Conservation (phyloP, 2,113 vertebrate genomes). For the Rutilus rutilus region DNA sequence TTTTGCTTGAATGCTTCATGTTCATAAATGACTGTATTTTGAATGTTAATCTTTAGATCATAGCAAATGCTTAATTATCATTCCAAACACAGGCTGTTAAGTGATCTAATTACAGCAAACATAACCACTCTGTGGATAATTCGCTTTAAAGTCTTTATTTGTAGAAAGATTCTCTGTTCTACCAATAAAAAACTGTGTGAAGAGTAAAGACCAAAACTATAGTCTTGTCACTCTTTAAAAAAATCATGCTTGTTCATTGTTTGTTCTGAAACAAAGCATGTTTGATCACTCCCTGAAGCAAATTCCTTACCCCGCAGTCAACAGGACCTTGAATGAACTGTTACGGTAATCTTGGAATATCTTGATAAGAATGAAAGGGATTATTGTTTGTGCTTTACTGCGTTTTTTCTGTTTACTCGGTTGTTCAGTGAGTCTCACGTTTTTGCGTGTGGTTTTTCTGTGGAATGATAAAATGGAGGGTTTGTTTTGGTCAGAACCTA, state of each 20-base stretch:
- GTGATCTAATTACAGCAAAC: conserved; percentile 23
- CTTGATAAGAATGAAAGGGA: conserved; percentile 29
- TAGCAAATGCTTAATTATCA: conserved; percentile 8
- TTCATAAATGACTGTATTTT: conserved; percentile 1
- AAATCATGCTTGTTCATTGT: neutral
- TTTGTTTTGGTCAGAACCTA: neutral
- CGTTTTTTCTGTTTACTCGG: conserved; percentile 18
- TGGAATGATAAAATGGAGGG: conserved; percentile 6
- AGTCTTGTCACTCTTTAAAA: neutral
- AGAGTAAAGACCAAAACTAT: neutral
- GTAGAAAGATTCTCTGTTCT: neutral
- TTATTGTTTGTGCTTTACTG: conserved; percentile 31
- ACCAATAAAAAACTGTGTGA: neutral
- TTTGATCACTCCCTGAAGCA: neutral
- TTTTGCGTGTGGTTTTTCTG: neutral
- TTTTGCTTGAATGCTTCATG: conserved; percentile 1
- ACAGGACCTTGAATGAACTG: conserved; percentile 16
- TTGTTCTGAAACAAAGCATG: neutral
- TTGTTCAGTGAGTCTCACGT: conserved; percentile 6
- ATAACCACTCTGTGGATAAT: conserved; percentile 9
- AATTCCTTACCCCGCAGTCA: conserved; percentile 11
- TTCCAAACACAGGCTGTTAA: conserved; percentile 25
- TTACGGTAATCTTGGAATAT: conserved; percentile 2
- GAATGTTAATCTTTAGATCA: conserved; percentile 12
- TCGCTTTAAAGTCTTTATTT: conserved; percentile 18